Base-by-base conservation (phyloP, 2,113 vertebrate species). In the Gorsachius goisagi region DNA sequence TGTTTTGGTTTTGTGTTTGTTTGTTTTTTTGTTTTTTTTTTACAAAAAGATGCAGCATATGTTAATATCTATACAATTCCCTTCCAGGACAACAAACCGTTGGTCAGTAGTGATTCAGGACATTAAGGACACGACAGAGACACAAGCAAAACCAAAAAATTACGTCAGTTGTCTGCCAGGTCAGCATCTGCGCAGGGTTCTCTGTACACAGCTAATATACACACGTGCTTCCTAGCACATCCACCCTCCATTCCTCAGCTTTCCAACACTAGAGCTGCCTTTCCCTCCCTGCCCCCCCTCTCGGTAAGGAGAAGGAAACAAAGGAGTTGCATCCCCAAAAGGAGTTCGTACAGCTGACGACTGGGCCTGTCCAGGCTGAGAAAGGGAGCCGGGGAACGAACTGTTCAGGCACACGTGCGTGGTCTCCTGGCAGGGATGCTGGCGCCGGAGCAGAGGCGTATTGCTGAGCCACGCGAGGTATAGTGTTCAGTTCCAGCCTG, bases 31-130 rank as follows among this genome's bases (percentile, higher is more conserved):
- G 37, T 59, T 18, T 47, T 69, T 71, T 92, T 87, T 47, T 28
- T 11, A 85, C 33, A 94, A 92, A 95, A 97, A 82, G 78, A 94
- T 91, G 93, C 96, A 96, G 95, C 95, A 97, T 95, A 71, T 93
- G 86, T 96, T 95, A 93, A 74, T 89, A 89, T 39, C 91, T 95
- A 82, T 84, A 97, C 81, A 95, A 47, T 95, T 97, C 95, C 91
- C 91, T 94, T 88, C 83, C 79, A 95, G 81, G 86, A 97, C 81
- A 87, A 93, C 39, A 68, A 71, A 96, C 59, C 9, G 6, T 90
- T 93, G 96, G 94, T 96, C 92, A 96, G 95, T 96, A 97, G 95
- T 95, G 97, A 97, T 93, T 97, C 81, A 90, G 82, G 72, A 59
- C 92, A 96, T 92, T 53, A 96, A 91, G 77, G 81, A 94, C 75